These are phyloP conservation scores for Orbicella faveolata DNA, from an alignment of 64 coral and sea anemone genomes.

Conservation along the genomic window DNA sequence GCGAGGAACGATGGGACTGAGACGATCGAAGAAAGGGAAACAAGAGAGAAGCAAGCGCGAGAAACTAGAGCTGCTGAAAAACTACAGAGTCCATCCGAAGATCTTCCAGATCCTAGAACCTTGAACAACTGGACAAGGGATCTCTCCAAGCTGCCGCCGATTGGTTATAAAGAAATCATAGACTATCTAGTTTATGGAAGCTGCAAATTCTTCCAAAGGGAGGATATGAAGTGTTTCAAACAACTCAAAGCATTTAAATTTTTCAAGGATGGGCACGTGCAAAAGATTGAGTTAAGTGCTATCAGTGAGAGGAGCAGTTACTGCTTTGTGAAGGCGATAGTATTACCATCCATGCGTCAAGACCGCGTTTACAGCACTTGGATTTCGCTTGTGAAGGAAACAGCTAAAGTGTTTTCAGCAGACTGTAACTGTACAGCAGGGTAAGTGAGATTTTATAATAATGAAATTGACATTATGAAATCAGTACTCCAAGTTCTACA, in stretches of 20 bases:
- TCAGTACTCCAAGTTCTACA: not conserved
- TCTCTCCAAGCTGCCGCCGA: conserved; percentile 13
- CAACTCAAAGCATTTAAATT: conserved; percentile 50
- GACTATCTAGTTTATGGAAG: conserved; percentile 30
- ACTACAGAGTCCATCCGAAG: conserved; percentile 32
- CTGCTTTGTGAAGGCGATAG: conserved; percentile 32
- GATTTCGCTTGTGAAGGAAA: no score
- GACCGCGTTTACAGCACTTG: no score
- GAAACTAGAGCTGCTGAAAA: conserved; percentile 42
- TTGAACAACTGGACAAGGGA: conserved; percentile 33
- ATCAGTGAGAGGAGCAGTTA: conserved; percentile 18
- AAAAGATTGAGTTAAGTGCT: conserved; percentile 20
- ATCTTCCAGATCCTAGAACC: conserved; percentile 46
- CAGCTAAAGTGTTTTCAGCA: no score
- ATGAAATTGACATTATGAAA: not conserved
- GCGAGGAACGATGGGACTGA: conserved; percentile 17
- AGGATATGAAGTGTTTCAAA: conserved; percentile 47
- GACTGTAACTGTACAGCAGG: not conserved
- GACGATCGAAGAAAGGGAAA: conserved; percentile 14
- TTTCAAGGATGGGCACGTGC: conserved; percentile 36
- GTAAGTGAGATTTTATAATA: not conserved
- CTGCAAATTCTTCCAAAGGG: conserved; percentile 33
- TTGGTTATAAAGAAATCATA: conserved; percentile 27
- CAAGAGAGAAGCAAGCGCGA: conserved; percentile 5
- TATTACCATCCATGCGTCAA: conserved; percentile 16